Evolutionary conservation across 2,113 vertebrate species (phyloP).

Genomic region (Platichthys flesus): DNA sequence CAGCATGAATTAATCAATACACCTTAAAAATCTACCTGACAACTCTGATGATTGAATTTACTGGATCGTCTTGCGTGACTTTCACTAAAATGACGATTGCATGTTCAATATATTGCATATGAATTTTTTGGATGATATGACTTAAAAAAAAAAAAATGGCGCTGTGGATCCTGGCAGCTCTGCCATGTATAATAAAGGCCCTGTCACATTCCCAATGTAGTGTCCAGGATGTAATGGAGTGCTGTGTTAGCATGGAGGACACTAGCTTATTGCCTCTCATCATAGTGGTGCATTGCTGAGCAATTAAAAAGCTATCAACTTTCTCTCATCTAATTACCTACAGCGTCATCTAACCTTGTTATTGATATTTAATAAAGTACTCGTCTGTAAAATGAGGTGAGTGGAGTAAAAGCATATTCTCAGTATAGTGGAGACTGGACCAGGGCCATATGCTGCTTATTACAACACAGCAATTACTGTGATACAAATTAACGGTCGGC

Average conservation of each 20-base stretch:
- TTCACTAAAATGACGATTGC: too few relatives aligned
- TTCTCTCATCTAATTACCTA: conserved; percentile 72
- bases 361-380: conserved; percentile 67
- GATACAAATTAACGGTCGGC: conserved; percentile 32
- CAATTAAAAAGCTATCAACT: conserved; percentile 79
- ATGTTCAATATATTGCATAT: background rate
- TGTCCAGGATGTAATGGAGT: conserved; percentile 48
- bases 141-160: background rate
- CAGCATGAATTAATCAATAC: background rate
- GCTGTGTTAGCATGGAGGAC: conserved; percentile 66
- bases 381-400: conserved; percentile 62
- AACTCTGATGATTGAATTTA: background rate
- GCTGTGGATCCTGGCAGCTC: background rate
- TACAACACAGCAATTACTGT: conserved; percentile 39
- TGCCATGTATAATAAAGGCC: conserved; percentile 18
- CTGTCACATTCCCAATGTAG: conserved; percentile 54
- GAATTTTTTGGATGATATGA: background rate
- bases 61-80: background rate
- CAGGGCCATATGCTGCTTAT: conserved; percentile 52
- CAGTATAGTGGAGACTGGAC: conserved; percentile 33
- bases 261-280: conserved; percentile 63
- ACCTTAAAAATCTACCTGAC: background rate
- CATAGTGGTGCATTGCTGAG: conserved; percentile 57
- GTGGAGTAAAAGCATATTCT: conserved; percentile 49
- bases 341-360: conserved; percentile 68